Percentiles rank a stretch among this genome's conserved stretches.
Conservation (phyloP, 2,797 vertebrate genomes). For the Tolypeutes matacus region DNA sequence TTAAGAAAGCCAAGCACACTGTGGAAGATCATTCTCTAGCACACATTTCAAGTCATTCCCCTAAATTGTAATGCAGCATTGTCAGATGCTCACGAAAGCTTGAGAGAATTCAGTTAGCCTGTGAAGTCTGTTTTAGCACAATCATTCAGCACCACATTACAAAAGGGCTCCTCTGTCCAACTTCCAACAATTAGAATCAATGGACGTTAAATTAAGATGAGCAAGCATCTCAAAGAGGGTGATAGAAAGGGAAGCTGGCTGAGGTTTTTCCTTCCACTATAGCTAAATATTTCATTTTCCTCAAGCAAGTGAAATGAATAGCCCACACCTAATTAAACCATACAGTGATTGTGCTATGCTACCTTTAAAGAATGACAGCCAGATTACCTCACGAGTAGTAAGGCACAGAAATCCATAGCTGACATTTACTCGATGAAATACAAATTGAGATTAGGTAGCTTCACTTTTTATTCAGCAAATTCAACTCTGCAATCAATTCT, state of each 20-base stretch:
- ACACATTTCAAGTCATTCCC: constrained; percentile 35
- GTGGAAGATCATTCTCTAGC: not conserved
- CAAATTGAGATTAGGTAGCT: constrained; percentile 87
- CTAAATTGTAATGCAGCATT: constrained; percentile 36
- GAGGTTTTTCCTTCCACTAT: constrained; percentile 80
- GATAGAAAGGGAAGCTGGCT: constrained; percentile 66
- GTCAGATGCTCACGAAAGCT: constrained; percentile 58
- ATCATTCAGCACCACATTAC: constrained; percentile 31
- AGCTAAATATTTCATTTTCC: constrained; percentile 85
- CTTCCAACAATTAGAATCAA: constrained; percentile 73
- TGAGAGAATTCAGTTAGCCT: constrained; percentile 12
- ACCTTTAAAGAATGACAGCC: constrained; percentile 84
- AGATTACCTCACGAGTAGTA: constrained; percentile 81
- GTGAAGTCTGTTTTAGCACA: constrained; percentile 4
- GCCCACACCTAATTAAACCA: constrained; percentile 85
- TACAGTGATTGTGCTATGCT: constrained; percentile 76
- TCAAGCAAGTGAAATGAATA: constrained; percentile 80
- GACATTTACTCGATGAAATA: constrained; percentile 88
- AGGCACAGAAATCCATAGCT: constrained; percentile 85
- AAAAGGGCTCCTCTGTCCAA: constrained; percentile 60
- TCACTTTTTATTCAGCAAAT: constrained; percentile 86
- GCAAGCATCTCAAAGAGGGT: constrained; percentile 58
- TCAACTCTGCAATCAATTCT: constrained; percentile 85
- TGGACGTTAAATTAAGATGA: constrained; percentile 75
- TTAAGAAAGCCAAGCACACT: constrained; percentile 26